These are phyloP conservation scores for Junonia oenone DNA, from an alignment of 2,888 invertebrate genomes.

Conservation along the genomic window DNA sequence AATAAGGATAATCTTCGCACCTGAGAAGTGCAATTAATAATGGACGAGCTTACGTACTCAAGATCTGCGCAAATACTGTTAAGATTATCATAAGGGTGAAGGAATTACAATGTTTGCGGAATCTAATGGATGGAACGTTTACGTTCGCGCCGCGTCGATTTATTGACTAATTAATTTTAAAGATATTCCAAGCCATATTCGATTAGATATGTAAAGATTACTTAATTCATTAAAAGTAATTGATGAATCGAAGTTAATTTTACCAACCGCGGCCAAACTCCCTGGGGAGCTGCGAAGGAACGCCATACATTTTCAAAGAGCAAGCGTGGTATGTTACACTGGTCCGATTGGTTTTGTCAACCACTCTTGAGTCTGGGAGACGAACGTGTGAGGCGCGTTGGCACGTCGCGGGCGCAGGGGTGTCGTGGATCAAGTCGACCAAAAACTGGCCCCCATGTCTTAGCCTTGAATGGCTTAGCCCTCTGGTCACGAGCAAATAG, in stretches of 20 bases:
- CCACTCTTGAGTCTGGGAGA: slow-evolving; percentile 20
- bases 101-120: slow-evolving; percentile 24
- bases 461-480: slow-evolving; percentile 80
- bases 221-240: not conserved
- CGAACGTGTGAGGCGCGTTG: slow-evolving; percentile 28
- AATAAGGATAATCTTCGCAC: slow-evolving; percentile 74
- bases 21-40: slow-evolving; percentile 77
- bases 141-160: not conserved
- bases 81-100: slow-evolving; percentile 44
- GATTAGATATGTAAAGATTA: not conserved
- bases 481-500: slow-evolving; percentile 77
- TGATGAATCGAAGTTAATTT: not conserved
- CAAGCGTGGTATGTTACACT: slow-evolving; percentile 21
- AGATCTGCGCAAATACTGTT: slow-evolving; percentile 51
- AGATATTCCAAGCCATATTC: not conserved
- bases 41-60: slow-evolving; percentile 45
- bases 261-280: slow-evolving; percentile 2
- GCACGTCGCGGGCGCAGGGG: slow-evolving; percentile 35
- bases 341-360: slow-evolving; percentile 25
- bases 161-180: not conserved
- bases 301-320: slow-evolving; percentile 15
- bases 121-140: slow-evolving; percentile 21
- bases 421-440: slow-evolving; percentile 66
- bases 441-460: slow-evolving; percentile 75
- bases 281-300: slow-evolving; percentile 10